A percentile compares a stretch with the other conserved stretches of the same genome.
Evolutionary conservation across 2,113 vertebrate species (phyloP).

Genomic region (Chinchilla lanigera): DNA sequence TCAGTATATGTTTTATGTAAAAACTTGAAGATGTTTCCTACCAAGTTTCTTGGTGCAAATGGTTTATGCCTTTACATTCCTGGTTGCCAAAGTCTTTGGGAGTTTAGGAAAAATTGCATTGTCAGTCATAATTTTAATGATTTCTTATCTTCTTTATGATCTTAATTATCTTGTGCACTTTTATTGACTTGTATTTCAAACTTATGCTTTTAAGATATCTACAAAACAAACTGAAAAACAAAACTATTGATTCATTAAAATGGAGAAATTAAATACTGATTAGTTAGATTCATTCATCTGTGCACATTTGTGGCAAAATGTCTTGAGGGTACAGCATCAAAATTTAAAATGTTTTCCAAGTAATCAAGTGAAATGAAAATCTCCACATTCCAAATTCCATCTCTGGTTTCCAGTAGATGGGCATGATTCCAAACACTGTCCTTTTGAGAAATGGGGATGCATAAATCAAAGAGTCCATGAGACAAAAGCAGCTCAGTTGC

Average conservation of each 20-base stretch:
- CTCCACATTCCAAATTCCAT: not conserved
- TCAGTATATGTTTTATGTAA: not conserved
- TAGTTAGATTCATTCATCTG: not conserved
- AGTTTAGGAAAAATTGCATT: not conserved
- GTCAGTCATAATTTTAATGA: not conserved
- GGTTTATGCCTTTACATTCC: not conserved
- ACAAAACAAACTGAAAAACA: not conserved
- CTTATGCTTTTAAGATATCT: not conserved
- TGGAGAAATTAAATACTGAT: not conserved
- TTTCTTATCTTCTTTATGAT: not conserved
- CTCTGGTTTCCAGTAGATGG: not conserved
- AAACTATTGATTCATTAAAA: not conserved
- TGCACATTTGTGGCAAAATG: not conserved
- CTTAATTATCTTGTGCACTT: not conserved
- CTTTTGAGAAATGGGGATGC: not conserved
- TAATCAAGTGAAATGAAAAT: not conserved
- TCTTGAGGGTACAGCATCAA: not conserved
- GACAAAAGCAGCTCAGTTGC: not conserved
- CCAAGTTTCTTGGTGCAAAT: not conserved
- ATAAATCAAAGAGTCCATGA: not conserved
- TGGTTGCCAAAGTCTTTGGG: not conserved
- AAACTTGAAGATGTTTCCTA: not conserved
- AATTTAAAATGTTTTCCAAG: not conserved
- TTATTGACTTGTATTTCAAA: not conserved
- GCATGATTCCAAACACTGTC: not conserved